These are phyloP conservation scores for Bombus breviceps DNA, from an alignment of 1,140 invertebrate species.

Conservation along the genomic window DNA sequence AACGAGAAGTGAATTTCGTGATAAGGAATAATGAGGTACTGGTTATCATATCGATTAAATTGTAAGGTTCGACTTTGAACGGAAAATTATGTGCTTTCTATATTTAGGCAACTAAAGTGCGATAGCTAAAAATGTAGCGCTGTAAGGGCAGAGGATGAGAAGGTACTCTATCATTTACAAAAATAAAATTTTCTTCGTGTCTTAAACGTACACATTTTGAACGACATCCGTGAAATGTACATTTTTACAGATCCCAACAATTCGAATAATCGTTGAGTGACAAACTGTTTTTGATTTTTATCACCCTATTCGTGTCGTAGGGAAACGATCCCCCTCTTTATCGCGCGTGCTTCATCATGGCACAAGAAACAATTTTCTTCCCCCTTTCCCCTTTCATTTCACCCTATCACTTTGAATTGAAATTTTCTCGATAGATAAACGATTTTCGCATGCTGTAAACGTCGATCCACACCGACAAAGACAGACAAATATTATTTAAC, in stretches of 20 bases:
- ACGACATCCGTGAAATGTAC: background rate
- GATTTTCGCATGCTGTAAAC: conserved; percentile 19
- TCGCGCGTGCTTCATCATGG: conserved; percentile 1
- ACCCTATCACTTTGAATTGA: conserved; percentile 8
- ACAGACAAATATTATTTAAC: background rate
- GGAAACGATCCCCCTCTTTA: conserved; percentile 24
- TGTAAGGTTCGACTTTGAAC: no score
- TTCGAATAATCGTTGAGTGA: conserved; percentile 14
- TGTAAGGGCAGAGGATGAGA: no score
- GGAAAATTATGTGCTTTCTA: no score
- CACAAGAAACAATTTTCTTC: conserved; percentile 48
- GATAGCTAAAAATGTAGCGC: no score
- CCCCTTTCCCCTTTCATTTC: background rate
- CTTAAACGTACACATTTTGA: background rate
- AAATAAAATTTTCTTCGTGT: background rate
- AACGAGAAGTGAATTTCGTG: no score
- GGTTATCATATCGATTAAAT: no score
- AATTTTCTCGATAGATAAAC: conserved; percentile 37
- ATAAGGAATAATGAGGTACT: no score
- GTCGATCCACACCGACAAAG: background rate
- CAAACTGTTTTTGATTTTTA: conserved; percentile 43
- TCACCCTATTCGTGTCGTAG: conserved; percentile 22
- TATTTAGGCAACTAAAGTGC: no score
- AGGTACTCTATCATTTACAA: no score
- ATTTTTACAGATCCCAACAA: background rate